A percentile compares a stretch with the other conserved stretches of the same genome.
Evolutionary conservation across 2,888 invertebrate genomes (phyloP).

Genomic region (Cistogaster globosa): DNA sequence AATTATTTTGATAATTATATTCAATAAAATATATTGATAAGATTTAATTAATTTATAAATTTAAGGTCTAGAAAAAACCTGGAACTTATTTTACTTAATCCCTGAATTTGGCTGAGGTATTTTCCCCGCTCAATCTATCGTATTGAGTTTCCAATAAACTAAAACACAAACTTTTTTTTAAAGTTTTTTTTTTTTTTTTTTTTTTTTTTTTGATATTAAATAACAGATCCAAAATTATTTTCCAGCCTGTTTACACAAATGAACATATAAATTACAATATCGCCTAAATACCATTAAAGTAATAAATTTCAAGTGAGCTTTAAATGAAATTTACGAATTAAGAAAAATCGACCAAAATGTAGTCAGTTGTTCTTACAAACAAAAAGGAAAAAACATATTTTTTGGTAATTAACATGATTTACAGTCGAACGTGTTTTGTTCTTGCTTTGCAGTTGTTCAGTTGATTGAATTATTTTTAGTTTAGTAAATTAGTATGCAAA

Average conservation of each 20-base stretch:
- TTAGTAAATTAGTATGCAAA: conserved; percentile 28
- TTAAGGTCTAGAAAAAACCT: too few relatives aligned
- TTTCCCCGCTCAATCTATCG: too few relatives aligned
- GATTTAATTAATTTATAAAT: too few relatives aligned
- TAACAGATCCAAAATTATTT: background rate
- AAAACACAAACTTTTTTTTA: too few relatives aligned
- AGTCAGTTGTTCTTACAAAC: conserved; percentile 3
- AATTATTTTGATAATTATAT: too few relatives aligned
- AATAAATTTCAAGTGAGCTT: background rate
- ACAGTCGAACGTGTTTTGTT: conserved; percentile 32
- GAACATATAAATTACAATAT: conserved; percentile 12
- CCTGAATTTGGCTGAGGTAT: too few relatives aligned
- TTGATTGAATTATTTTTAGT: background rate
- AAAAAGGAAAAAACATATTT: background rate
- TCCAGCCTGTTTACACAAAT: background rate
- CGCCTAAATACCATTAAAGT: conserved; percentile 20
- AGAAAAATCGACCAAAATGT: background rate
- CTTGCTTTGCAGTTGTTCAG: background rate
- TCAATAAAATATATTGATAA: too few relatives aligned
- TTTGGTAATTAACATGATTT: conserved; percentile 56
- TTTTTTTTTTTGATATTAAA: too few relatives aligned
- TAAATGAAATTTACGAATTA: background rate
- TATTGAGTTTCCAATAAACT: too few relatives aligned
- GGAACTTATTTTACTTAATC: too few relatives aligned
- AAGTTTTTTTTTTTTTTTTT: too few relatives aligned